Evolutionary conservation across 2,113 vertebrate genomes (phyloP).

Genomic region (Corythornis vintsioides): DNA sequence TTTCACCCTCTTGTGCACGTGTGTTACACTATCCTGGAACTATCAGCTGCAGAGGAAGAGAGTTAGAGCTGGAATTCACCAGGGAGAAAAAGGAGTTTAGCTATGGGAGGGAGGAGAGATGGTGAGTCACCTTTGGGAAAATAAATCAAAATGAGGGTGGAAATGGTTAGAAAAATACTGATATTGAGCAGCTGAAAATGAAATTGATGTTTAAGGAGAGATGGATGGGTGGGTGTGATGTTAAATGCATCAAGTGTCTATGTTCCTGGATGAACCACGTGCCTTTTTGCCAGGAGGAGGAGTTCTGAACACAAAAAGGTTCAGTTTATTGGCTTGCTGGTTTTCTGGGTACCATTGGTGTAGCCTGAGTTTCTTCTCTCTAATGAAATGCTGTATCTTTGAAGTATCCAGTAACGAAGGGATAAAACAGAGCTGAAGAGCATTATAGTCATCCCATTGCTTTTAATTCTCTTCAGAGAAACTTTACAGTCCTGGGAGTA

Average conservation of each 20-base stretch:
- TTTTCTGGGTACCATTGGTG: neutral
- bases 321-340: neutral
- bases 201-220: neutral
- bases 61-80: too few relatives aligned
- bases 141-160: neutral
- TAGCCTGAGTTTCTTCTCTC: neutral
- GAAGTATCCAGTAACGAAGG: neutral
- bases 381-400: neutral
- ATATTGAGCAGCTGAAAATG: neutral
- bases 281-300: neutral
- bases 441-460: neutral
- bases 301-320: neutral
- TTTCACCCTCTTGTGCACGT: neutral
- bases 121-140: neutral
- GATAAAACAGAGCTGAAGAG: neutral
- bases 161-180: neutral
- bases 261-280: neutral
- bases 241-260: neutral
- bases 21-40: neutral
- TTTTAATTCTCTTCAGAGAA: conserved; percentile 26
- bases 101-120: neutral
- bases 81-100: neutral
- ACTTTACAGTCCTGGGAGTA: neutral
- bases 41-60: neutral
- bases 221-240: neutral